A percentile compares a stretch with the other conserved stretches of the same genome.
phyloP scores from a whole-genome alignment of 2,888 invertebrate species.

The Lamellibrachia columna region DNA sequence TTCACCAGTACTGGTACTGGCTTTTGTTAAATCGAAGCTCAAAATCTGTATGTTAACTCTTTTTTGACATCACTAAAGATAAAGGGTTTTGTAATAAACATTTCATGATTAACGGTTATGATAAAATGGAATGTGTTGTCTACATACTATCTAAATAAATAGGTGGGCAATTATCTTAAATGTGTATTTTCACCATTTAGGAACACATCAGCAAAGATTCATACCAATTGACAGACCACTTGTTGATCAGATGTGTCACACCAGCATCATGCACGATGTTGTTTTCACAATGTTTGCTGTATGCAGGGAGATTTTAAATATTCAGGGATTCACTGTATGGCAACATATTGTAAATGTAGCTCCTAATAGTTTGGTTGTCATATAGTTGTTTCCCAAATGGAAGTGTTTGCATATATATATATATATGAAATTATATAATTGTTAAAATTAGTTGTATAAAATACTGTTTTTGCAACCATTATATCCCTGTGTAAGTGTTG shows the following conservation, averaged over 20 bases:
- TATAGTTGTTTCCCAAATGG: too few species aligned
- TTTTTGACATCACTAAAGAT: too few species aligned
- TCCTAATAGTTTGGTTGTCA: not conserved
- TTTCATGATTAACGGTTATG: too few species aligned
- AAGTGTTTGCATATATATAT: not conserved
- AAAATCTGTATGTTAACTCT: too few species aligned
- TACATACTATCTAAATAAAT: not conserved
- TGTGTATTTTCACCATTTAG: not conserved
- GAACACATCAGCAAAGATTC: not conserved
- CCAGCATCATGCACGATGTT: not conserved
- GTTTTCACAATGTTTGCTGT: not conserved
- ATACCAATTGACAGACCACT: not conserved
- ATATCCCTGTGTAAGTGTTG: not conserved
- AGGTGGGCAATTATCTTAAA: too few species aligned
- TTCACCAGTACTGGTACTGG: too few species aligned
- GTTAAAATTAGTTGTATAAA: not conserved
- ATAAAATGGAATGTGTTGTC: not conserved
- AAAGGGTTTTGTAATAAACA: too few species aligned
- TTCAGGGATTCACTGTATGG: not conserved
- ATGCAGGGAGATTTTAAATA: not conserved
- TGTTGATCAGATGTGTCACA: not conserved
- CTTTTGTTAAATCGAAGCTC: too few species aligned
- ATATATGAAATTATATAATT: not conserved
- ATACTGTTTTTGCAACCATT: not conserved
- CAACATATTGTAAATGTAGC: not conserved